These are phyloP conservation scores for Chloroceryle amazona DNA, from an alignment of 2,797 vertebrate genomes.

Conservation along the genomic window DNA sequence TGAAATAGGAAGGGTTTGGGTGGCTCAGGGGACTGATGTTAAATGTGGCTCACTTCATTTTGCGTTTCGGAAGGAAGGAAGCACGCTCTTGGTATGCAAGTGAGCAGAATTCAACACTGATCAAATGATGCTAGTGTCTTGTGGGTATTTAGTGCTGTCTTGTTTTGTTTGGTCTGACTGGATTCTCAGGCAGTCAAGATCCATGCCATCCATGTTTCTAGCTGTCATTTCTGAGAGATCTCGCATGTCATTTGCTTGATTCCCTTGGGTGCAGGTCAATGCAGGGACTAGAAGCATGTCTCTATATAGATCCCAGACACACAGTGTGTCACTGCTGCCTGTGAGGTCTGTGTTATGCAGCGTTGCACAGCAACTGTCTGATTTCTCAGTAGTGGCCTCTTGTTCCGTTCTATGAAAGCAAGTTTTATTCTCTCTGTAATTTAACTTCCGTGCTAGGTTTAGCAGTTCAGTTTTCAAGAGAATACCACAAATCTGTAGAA, in stretches of 20 bases:
- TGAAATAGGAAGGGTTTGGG: neutral
- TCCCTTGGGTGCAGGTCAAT: neutral
- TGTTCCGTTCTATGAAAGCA: neutral
- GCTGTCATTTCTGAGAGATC: neutral
- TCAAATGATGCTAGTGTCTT: neutral
- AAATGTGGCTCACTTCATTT: neutral
- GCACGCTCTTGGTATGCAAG: neutral
- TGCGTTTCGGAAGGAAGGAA: slow-evolving; percentile 57
- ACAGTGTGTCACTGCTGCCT: neutral
- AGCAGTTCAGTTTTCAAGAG: neutral
- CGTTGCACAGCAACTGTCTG: neutral
- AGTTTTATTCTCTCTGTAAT: neutral
- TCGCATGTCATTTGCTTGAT: neutral
- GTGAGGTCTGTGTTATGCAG: neutral
- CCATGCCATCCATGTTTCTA: accelerated
- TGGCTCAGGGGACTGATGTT: neutral
- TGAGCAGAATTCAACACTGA: neutral
- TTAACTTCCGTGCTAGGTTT: neutral
- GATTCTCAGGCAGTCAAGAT: neutral
- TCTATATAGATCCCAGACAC: neutral
- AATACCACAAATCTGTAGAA: accelerated
- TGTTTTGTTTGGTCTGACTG: neutral
- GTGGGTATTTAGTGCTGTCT: neutral
- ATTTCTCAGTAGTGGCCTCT: neutral
- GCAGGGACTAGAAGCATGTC: neutral